Conservation (phyloP, 64 coral and sea anemone genomes). For the Stichodactyla mertensii region DNA sequence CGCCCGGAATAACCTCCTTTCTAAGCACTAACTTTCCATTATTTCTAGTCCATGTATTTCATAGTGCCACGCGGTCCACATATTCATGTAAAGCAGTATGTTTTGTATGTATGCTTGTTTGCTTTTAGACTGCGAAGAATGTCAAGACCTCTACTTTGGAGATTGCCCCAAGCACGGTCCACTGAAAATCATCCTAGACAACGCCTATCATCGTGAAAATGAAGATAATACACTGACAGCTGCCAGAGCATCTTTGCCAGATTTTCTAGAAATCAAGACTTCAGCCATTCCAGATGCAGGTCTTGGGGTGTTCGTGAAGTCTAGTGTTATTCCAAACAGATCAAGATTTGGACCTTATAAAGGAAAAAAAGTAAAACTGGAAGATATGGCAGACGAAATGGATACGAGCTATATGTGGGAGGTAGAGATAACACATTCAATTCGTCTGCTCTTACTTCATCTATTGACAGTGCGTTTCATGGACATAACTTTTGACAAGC, state of each 20-base stretch:
- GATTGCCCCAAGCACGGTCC: slow-evolving; percentile 67
- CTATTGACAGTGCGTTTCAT: too few relatives aligned
- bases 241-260: slow-evolving; percentile 45
- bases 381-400: slow-evolving; percentile 42
- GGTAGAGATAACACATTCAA: slow-evolving; percentile 13
- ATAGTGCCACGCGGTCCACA: too few relatives aligned
- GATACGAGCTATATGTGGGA: slow-evolving; percentile 79
- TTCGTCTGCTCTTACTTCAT: too few relatives aligned
- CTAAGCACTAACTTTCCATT: too few relatives aligned
- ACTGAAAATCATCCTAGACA: slow-evolving; percentile 41
- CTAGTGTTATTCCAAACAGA: slow-evolving; percentile 22
- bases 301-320: slow-evolving; percentile 39
- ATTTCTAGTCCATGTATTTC: too few relatives aligned
- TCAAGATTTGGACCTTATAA: slow-evolving; percentile 53
- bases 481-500: too few relatives aligned
- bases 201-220: not conserved
- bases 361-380: slow-evolving; percentile 55
- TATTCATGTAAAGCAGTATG: not conserved
- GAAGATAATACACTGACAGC: not conserved
- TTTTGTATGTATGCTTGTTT: not conserved
- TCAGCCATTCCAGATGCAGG: slow-evolving; percentile 56
- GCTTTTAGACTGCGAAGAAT: slow-evolving; percentile 64
- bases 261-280: slow-evolving; percentile 33
- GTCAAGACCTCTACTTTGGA: slow-evolving; percentile 68
- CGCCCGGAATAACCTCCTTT: too few relatives aligned